Conservation (phyloP, 2,888 invertebrate genomes). For the Eristalis pertinax region DNA sequence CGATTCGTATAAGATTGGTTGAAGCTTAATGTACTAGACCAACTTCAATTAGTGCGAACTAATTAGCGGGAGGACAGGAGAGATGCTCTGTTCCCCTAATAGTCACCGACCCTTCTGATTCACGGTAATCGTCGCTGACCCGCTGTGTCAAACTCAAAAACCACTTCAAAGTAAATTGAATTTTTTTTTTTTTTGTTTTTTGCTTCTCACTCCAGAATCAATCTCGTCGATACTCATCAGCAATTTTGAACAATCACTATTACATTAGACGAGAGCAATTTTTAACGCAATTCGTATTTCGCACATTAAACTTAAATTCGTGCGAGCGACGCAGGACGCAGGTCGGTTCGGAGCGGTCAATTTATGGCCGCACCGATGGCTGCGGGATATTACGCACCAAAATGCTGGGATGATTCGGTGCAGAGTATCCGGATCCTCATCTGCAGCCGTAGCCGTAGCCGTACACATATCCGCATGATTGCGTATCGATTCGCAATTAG, state of each 20-base stretch:
- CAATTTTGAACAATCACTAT: slow-evolving; percentile 40
- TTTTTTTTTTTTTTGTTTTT: background rate
- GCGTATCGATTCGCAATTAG: slow-evolving; percentile 71
- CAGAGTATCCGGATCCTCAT: background rate
- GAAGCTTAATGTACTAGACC: no score
- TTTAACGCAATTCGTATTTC: slow-evolving; percentile 51
- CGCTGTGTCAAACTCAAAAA: slow-evolving; percentile 1
- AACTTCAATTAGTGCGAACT: no score
- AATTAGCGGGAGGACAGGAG: no score
- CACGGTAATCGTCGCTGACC: slow-evolving; percentile 11
- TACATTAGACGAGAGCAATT: slow-evolving; percentile 40
- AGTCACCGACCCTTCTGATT: background rate
- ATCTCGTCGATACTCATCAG: slow-evolving; percentile 44
- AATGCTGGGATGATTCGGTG: background rate
- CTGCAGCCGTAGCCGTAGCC: slow-evolving; percentile 6
- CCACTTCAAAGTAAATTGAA: slow-evolving; percentile 47
- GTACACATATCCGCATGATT: slow-evolving; percentile 68
- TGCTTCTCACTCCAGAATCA: background rate
- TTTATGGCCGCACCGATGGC: slow-evolving; percentile 19
- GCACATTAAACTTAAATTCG: slow-evolving; percentile 58
- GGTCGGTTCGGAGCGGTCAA: slow-evolving; percentile 19
- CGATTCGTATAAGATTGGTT: no score
- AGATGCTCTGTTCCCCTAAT: background rate
- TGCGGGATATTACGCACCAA: slow-evolving; percentile 22
- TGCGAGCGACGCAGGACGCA: background rate